Conservation (phyloP, 2,888 invertebrate species). For the Drosophila glabriapex region DNA sequence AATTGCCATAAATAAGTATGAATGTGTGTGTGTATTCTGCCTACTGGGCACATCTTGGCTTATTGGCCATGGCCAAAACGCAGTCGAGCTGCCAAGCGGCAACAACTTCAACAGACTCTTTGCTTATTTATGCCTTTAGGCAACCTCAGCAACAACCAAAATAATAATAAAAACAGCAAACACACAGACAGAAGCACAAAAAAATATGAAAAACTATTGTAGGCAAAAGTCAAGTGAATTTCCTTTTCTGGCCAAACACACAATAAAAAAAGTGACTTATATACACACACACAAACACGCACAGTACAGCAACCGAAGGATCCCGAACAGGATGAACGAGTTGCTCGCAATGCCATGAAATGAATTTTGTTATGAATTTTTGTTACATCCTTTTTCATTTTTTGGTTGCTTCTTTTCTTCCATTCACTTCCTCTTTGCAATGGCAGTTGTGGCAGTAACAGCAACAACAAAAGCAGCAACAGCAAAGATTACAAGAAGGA, state of each 20-base stretch:
- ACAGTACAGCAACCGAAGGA: conserved; percentile 21
- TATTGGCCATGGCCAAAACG: conserved; percentile 61
- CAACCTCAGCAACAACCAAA: conserved; percentile 40
- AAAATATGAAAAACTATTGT: conserved; percentile 53
- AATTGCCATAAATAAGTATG: conserved; percentile 72
- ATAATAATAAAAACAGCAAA: conserved; percentile 38
- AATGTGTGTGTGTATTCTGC: conserved; percentile 26
- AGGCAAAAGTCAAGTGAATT: conserved; percentile 80
- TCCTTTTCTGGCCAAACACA: conserved; percentile 57
- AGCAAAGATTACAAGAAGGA: conserved; percentile 64
- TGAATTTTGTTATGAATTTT: conserved; percentile 79
- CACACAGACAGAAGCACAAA: conserved; percentile 12
- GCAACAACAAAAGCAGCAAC: conserved; percentile 22
- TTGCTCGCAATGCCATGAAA: conserved; percentile 71
- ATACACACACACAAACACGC: conserved; percentile 24
- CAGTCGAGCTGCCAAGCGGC: conserved; percentile 61
- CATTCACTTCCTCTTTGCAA: conserved; percentile 47
- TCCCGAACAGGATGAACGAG: conserved; percentile 60
- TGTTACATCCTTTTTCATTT: conserved; percentile 70
- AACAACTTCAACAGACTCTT: conserved; percentile 69
- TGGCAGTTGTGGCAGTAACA: conserved; percentile 33
- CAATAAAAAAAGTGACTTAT: conserved; percentile 29
- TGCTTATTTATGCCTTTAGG: conserved; percentile 70
- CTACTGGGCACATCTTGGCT: conserved; percentile 55
- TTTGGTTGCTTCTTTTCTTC: conserved; percentile 33